phyloP scores from a whole-genome alignment of 2,113 vertebrate species.

The Melanerpes aurifrons region DNA sequence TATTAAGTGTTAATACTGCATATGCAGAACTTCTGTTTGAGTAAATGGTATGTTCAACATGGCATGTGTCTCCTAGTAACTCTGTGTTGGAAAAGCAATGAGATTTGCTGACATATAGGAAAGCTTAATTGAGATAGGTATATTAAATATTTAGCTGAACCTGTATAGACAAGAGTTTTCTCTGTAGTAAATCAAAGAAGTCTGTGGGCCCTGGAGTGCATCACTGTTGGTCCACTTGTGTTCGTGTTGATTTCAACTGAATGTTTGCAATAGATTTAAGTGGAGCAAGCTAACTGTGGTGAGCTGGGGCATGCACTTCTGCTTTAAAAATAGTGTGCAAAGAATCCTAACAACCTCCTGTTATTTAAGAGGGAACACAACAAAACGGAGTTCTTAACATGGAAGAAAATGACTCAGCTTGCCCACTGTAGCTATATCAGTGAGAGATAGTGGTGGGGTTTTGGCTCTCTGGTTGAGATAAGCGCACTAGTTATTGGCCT shows the following conservation, averaged over 20 bases:
- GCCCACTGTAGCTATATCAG: background rate
- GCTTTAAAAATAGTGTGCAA: constrained; percentile 6
- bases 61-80: background rate
- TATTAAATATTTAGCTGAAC: constrained; percentile 2
- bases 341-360: constrained; percentile 2
- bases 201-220: background rate
- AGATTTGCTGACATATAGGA: background rate
- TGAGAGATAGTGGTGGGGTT: background rate
- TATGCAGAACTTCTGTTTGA: background rate
- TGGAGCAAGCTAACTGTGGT: background rate
- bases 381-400: constrained; percentile 27
- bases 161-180: background rate
- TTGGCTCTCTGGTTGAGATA: background rate
- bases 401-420: constrained; percentile 28
- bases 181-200: background rate
- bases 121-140: background rate
- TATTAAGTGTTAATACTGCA: background rate
- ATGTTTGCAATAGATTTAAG: background rate
- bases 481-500: background rate
- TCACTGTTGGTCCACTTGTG: background rate
- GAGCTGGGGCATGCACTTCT: background rate
- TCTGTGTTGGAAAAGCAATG: background rate
- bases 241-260: background rate
- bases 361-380: constrained; percentile 3
- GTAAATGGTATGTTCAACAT: background rate